Base-by-base conservation (phyloP, 2,797 vertebrate species). In the Eurystomus glaucurus region DNA sequence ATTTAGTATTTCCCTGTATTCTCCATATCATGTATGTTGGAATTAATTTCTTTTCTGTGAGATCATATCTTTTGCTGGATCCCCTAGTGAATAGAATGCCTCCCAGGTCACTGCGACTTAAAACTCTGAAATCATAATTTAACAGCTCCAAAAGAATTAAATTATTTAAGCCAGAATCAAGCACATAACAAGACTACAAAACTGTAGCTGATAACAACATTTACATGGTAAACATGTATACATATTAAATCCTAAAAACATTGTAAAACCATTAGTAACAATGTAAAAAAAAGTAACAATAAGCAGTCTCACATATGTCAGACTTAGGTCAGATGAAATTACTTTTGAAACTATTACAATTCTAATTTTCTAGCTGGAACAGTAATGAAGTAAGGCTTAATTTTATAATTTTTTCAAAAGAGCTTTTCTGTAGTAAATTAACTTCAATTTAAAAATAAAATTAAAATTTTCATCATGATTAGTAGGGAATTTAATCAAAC, bases 11-110 rank as follows among this genome's bases (percentile, higher is more conserved):
- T 61, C 11, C 6, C 25, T 35, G 4, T 46, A 64, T 35, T 51
- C 4, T 22, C n/a, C 39, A 1, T 4, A 77, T 57, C 25, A 52
- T 62, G 1, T 55, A 48, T 19, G 37, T 46, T 0, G 1, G 25
- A 72, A 60, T 35, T 75, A 9, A 29, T 65, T 74, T 61, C 10
- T 75, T 26, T 46, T 65, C 23, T 33, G 11, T 29, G 20, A 80
- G 31, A 83, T 60, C 4, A 45, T 19, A 68, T 88, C 16, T 82
- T 51, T 60, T 79, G 21, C 23, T 54, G 35, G 26, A 69, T 64
- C 6, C 14, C 31, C 6, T 16, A 41, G 7, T 2, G 2, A 83
- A 60, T 1, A 80, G 54, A 74, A 75, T 0, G 1, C n/a, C 17
- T 83, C 25, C 23, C 61, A 79, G 31, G 57, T 14, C 39, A 64